Conservation (phyloP, 2,113 vertebrate species). For the Theristicus caerulescens region DNA sequence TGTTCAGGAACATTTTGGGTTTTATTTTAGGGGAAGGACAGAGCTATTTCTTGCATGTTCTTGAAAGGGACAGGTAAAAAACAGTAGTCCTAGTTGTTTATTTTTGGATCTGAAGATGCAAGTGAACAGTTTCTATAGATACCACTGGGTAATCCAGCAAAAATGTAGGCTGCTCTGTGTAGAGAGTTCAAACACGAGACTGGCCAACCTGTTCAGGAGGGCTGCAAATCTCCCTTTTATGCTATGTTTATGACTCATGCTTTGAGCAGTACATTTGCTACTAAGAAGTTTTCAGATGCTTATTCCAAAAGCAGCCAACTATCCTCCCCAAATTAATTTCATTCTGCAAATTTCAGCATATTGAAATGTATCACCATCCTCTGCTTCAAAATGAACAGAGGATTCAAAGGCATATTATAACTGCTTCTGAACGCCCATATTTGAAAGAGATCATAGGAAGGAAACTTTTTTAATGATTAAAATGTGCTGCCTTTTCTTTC, state of each 20-base stretch:
- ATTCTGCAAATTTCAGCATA: neutral
- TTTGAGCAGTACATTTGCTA: neutral
- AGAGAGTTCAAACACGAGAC: neutral
- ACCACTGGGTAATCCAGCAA: neutral
- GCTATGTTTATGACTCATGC: neutral
- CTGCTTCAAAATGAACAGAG: neutral
- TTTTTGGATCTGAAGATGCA: conserved; percentile 35
- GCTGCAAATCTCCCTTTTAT: neutral
- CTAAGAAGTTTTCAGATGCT: neutral
- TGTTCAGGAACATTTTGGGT: neutral
- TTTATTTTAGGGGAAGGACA: neutral
- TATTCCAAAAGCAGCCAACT: neutral
- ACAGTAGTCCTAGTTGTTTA: neutral
- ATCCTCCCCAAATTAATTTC: neutral
- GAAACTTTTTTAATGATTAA: neutral
- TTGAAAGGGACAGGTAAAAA: conserved; percentile 28
- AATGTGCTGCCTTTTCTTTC: neutral
- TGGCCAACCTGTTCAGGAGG: neutral
- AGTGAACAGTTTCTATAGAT: conserved; percentile 40
- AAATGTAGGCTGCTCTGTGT: neutral
- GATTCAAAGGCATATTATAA: neutral
- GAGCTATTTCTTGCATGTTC: neutral
- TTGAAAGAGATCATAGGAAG: neutral
- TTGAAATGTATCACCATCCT: neutral
- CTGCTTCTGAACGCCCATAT: neutral